These are phyloP conservation scores for Petrocephalus sullivani DNA, from an alignment of 2,797 vertebrate species.

Conservation along the genomic window DNA sequence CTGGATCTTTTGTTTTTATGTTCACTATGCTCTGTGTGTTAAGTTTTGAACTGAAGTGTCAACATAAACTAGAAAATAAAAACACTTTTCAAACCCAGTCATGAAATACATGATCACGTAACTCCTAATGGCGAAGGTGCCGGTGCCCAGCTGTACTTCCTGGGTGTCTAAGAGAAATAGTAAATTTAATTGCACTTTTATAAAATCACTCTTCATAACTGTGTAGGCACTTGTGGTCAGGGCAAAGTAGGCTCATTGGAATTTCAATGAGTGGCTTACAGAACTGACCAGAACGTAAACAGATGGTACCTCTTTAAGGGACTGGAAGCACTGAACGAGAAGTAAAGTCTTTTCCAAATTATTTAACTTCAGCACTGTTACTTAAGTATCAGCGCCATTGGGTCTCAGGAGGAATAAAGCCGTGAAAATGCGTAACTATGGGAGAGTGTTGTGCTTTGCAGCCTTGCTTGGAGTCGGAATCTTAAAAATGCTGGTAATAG, in stretches of 20 bases:
- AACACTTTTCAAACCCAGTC: not conserved
- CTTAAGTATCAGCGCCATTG: no score
- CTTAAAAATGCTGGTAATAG: not conserved
- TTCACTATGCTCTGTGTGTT: not conserved
- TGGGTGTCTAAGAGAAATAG: not conserved
- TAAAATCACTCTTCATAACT: not conserved
- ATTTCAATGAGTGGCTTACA: not conserved
- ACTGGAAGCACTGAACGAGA: not conserved
- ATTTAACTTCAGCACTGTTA: not conserved
- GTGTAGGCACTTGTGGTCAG: not conserved
- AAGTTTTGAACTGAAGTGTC: not conserved
- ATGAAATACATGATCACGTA: not conserved
- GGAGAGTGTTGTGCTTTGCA: not conserved
- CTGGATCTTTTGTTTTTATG: not conserved
- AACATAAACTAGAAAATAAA: not conserved
- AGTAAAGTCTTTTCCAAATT: not conserved
- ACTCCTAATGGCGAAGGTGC: not conserved
- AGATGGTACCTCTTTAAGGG: not conserved
- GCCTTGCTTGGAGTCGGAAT: not conserved
- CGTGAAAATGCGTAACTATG: not conserved
- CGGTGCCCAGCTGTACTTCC: not conserved
- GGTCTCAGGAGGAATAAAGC: not conserved
- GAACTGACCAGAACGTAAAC: not conserved
- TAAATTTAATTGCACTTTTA: not conserved
- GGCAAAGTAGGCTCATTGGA: not conserved